Evolutionary conservation across 2,113 vertebrate species (phyloP), one percentile per base, ranked within the genome.

Genomic region (Muscicapa adusta): DNA sequence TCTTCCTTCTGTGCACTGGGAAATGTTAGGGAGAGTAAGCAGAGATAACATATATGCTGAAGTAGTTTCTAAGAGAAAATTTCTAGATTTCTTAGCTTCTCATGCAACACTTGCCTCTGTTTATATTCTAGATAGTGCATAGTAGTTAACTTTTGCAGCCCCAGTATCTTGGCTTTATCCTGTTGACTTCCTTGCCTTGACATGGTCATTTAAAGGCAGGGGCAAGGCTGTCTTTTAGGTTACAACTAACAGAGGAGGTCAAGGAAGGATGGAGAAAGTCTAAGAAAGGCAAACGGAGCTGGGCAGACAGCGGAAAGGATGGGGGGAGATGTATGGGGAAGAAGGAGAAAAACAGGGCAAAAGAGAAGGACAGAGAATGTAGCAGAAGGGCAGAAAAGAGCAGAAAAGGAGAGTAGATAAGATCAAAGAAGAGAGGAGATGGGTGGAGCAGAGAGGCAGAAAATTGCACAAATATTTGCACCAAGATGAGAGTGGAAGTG

Each of bases 281-380:
- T 22, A 61, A 68, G 40, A 56, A n/a, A 34, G 62, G 47, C 20
- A 28, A 29, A 24, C 0, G 2, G 38, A 81, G 38, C 54, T 82
- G 29, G 7, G 11, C 0, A 2, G 47, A 31, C 13, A 60, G 47
- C 0, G 0, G 29, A 53, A 65, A 68, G 40, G 24, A 23, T 54
- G 29, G 7, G 24, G 18, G 14, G 9, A 40, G 47, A 23, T 40
- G 40, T 47, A 40, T 8, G 29, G 40, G 25, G 25, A 68, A 74
- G 53, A 68, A 28, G 18, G 9, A 34, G 34, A 61, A 75, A 28
- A 75, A 45, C 25, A 47, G 2, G 31, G 19, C 20, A 23, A 34
- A 89, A 82, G 40, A 29, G 24, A 38, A 73, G n/a, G 53, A 22
- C 16, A n/a, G 68, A 43, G 6, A 50, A 29, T 6, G 17, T n/a